Base-by-base conservation (phyloP, 2,797 vertebrate genomes). In the Platalea minor region DNA sequence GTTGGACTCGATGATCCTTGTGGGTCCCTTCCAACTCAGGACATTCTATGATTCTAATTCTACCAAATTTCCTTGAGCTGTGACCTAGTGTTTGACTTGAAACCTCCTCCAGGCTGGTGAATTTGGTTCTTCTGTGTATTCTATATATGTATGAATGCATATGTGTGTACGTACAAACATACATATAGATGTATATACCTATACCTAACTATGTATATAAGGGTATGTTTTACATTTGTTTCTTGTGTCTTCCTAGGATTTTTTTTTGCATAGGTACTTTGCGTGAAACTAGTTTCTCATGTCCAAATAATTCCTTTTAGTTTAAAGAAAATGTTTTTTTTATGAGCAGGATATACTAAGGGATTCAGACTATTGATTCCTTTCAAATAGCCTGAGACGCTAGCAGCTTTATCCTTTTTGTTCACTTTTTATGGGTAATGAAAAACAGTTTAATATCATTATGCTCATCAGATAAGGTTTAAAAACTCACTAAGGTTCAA, bases 361-460 rank as follows among this genome's bases (percentile, higher is more conserved):
- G 91, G 92, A 88, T 83, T 91, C 53, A 89, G 64, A 24, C 89
- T 93, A 96, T 93, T 88, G 95, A 96, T 97, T 95, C 76, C 73
- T 89, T 84, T 85, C 76, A 88, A 95, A 78, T 19, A 91, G 81
- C 68, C 78, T 65, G 80, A 50, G 75, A 68, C 1, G 8, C 63
- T 13, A 68, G 46, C 73, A 68, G 91, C 89, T 93, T 94, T 77
- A 93, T 84, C 91, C 90, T 63, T 93, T 93, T 75, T 95, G 91
- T 94, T 96, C 92, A 29, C 93, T 94, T 95, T 95, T 93, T 79
- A 86, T 88, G 67, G 78, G 53, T 93, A 96, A 96, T 95, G 93
- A 95, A 96, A 96, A 96, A 75, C 94, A 96, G 88, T 95, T 97
- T 97, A 93, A 97, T 97, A 85, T 91, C 94, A 95, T 97, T 97